Conservation (phyloP, 2,113 vertebrate genomes). For the Gallinago undulata region DNA sequence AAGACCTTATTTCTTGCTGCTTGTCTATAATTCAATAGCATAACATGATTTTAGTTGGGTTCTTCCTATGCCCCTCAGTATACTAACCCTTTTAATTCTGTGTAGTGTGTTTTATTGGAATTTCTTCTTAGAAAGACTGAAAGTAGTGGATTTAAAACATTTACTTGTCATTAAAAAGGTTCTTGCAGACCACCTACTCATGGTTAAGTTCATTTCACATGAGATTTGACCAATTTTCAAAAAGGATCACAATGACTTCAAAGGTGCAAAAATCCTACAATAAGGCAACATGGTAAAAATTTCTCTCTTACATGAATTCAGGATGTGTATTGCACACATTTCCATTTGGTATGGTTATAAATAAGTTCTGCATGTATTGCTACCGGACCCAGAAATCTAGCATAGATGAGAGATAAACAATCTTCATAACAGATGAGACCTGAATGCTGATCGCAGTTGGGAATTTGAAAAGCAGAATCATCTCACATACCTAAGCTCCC, state of each 20-base stretch:
- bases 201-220: not conserved
- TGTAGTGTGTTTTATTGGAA: not conserved
- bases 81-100: not conserved
- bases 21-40: not conserved
- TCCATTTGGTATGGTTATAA: not conserved
- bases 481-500: not conserved
- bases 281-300: accelerated
- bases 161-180: not conserved
- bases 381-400: not conserved
- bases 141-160: not conserved
- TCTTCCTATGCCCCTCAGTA: not conserved
- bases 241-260: not conserved
- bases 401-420: not conserved
- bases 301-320: not conserved
- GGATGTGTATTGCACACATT: not conserved
- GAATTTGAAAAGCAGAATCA: not conserved
- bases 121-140: not conserved
- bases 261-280: not conserved
- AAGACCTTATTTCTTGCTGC: not conserved
- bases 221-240: not conserved
- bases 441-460: not conserved
- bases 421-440: not conserved
- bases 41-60: not conserved
- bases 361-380: not conserved
- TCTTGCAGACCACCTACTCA: not conserved